Percentiles rank a stretch among this genome's conserved stretches.
Conservation (phyloP, 2,888 invertebrate species). For the Hartigia nigra region DNA sequence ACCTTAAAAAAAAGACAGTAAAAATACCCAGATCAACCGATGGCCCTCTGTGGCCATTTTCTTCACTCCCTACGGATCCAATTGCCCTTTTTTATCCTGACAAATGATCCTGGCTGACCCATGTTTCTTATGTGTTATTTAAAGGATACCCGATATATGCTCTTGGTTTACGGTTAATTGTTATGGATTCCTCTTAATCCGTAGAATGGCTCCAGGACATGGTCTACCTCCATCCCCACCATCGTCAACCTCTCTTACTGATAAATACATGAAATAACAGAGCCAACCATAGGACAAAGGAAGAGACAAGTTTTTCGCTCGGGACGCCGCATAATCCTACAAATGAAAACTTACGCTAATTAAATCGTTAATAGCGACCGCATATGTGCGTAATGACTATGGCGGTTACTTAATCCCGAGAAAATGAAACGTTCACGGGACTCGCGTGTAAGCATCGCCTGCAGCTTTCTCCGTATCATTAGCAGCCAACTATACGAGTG, state of each 20-base stretch:
- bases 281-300: neutral
- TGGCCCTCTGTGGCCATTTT: neutral
- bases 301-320: neutral
- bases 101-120: conserved; percentile 1
- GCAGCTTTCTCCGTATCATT: conserved; percentile 24
- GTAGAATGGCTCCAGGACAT: conserved; percentile 50
- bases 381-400: conserved; percentile 57
- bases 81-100: neutral
- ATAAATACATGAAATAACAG: neutral
- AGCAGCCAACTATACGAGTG: neutral
- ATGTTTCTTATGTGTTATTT: conserved; percentile 3
- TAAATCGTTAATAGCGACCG: conserved; percentile 63
- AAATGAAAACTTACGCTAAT: conserved; percentile 65
- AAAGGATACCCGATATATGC: conserved; percentile 2
- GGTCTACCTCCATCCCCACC: conserved; percentile 36
- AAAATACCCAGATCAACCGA: neutral
- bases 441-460: conserved; percentile 44
- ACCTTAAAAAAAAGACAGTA: neutral
- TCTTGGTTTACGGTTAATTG: conserved; percentile 39
- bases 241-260: conserved; percentile 38
- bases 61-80: neutral
- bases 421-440: conserved; percentile 58
- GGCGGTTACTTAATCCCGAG: conserved; percentile 62
- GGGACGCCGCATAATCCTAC: conserved; percentile 51
- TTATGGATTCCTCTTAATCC: conserved; percentile 45